These are phyloP conservation scores for Aphelenchoides besseyi DNA, from an alignment of 1,140 invertebrate species.

Conservation along the genomic window DNA sequence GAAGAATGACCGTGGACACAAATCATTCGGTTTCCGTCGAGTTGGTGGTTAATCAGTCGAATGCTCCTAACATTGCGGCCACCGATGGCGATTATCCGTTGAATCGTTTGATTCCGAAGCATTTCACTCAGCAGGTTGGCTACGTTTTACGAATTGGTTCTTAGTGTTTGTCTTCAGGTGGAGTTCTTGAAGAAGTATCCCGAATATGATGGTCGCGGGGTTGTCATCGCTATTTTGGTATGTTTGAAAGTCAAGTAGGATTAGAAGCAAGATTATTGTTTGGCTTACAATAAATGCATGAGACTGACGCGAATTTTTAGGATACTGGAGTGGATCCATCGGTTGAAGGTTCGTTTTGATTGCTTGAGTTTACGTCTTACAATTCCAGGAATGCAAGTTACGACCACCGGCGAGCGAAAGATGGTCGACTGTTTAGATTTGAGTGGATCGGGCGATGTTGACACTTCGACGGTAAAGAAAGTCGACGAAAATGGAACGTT, in stretches of 20 bases:
- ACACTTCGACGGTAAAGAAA: constrained; percentile 77
- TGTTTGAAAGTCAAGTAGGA: too few relatives aligned
- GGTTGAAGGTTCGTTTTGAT: constrained; percentile 69
- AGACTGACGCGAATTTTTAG: too few relatives aligned
- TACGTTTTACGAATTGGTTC: background rate
- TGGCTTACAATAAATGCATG: too few relatives aligned
- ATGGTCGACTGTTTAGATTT: constrained; percentile 91
- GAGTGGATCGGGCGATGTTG: constrained; percentile 87
- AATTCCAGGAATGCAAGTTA: constrained; percentile 69
- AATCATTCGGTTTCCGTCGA: too few relatives aligned
- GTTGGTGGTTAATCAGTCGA: too few relatives aligned
- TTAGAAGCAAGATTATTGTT: too few relatives aligned
- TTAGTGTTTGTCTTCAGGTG: constrained; percentile 66
- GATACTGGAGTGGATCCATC: constrained; percentile 96
- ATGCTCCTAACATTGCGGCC: too few relatives aligned
- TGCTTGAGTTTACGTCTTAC: constrained; percentile 7
- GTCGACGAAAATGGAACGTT: constrained; percentile 72
- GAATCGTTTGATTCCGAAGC: constrained; percentile 18
- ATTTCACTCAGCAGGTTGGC: constrained; percentile 22
- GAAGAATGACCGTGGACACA: too few relatives aligned
- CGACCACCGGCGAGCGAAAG: constrained; percentile 81
- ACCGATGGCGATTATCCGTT: background rate
- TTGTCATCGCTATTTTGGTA: constrained; percentile 87
- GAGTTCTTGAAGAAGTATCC: constrained; percentile 86
- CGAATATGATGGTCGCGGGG: constrained; percentile 83